These are phyloP conservation scores for Tanytarsus gracilentus DNA, from an alignment of 2,888 invertebrate genomes.

Conservation along the genomic window DNA sequence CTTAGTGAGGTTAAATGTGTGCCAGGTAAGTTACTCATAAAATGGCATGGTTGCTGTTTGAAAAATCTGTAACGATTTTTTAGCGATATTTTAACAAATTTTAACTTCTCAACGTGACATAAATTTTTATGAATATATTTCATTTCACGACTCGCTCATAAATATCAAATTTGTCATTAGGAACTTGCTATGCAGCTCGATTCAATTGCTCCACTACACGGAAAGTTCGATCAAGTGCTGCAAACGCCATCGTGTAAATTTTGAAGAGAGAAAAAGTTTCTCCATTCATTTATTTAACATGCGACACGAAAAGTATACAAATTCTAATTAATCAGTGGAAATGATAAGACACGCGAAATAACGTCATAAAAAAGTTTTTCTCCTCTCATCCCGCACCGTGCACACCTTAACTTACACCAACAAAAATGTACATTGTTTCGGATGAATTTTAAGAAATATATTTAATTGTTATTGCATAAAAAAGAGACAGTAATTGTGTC, in stretches of 20 bases:
- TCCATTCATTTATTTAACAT: not conserved
- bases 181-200: not conserved
- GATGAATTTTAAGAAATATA: not conserved
- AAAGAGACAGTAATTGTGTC: too few relatives aligned
- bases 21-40: not conserved
- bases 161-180: not conserved
- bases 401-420: not conserved
- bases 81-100: not conserved
- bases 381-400: not conserved
- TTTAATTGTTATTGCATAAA: too few relatives aligned
- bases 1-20: conserved; percentile 1
- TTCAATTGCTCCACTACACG: conserved; percentile 1
- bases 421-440: not conserved
- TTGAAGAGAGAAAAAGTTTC: not conserved
- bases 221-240: not conserved
- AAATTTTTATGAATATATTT: not conserved
- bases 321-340: conserved; percentile 28
- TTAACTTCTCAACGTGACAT: too few relatives aligned
- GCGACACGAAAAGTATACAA: not conserved
- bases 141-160: not conserved
- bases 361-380: conserved; percentile 18
- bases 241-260: not conserved
- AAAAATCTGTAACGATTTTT: not conserved
- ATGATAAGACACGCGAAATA: conserved; percentile 29
- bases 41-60: not conserved